phyloP scores from a whole-genome alignment of 35 echinoderm and acorn worm species.

The Patiria miniata region DNA sequence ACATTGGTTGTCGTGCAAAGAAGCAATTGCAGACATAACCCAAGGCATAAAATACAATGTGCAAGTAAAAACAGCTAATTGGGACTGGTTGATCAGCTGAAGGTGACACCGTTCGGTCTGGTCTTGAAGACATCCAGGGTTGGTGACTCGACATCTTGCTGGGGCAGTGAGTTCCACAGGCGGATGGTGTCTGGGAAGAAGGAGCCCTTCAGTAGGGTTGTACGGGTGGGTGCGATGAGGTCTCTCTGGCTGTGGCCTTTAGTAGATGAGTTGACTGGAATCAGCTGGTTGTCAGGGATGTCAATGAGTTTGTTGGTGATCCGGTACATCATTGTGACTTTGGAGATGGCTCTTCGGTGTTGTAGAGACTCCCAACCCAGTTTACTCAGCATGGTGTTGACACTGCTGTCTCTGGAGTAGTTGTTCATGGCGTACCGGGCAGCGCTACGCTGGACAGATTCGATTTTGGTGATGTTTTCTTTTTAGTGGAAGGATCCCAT shows the following conservation, averaged over 20 bases:
- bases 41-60: not conserved
- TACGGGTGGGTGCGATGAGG: conserved; percentile 26
- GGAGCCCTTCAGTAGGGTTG: conserved; percentile 33
- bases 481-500: conserved; percentile 27
- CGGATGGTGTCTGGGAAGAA: conserved; percentile 53
- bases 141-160: conserved; percentile 23
- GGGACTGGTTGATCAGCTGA: not conserved
- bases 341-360: not conserved
- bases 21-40: not conserved
- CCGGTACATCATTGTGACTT: conserved; percentile 34
- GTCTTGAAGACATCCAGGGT: conserved; percentile 2
- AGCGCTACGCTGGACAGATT: conserved; percentile 39
- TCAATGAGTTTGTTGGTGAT: conserved; percentile 32
- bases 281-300: conserved; percentile 26
- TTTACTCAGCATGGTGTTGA: conserved; percentile 23
- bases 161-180: conserved; percentile 40
- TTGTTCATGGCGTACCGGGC: conserved; percentile 44
- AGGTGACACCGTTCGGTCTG: not conserved
- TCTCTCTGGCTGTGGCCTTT: not conserved
- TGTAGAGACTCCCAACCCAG: conserved; percentile 31
- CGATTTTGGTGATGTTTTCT: conserved; percentile 1
- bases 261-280: not conserved
- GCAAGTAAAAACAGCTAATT: not conserved
- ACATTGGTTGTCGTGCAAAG: not conserved
- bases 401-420: conserved; percentile 39